Evolutionary conservation across 64 coral and sea anemone species (phyloP), one percentile per base, ranked within the genome.

Genomic region (Hydrozoanthus tunicans): DNA sequence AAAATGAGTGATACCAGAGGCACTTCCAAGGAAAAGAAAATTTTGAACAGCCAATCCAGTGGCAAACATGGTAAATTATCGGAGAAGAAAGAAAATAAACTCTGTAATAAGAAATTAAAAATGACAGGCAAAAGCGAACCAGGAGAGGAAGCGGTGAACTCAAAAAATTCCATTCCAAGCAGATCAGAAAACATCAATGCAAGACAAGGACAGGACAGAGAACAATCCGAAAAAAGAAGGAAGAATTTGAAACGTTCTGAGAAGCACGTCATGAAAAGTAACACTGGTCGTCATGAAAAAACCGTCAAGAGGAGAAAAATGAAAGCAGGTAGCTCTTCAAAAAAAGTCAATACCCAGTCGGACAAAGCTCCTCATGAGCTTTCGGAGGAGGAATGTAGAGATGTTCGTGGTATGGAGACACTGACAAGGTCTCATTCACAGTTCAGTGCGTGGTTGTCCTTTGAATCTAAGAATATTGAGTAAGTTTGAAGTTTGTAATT

Each of bases 361-460:
- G 84, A 74, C 9, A 54, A 86, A 59, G 66, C 53, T 7, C 67
- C 68, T 7, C 54, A 24, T 59, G 83, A 59, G 68, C 58, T 88
- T 5, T 74, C 84, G 69, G 69, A 59, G 23, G 84, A 88, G 9
- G 69, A 74, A 56, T 88, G 84, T 60, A 88, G 74, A 8, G 68
- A 75, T 43, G 84, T 88, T 0, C 54, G 43, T 32, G 84, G 84
- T 13, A 52, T 73, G 56, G 84, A 75, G 6, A 74, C 84, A 0
- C 54, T 88, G 9, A 73, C n/a, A 3, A 24, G 73, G 9, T 73
- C 84, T 14, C 84, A 73, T 43, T 27, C 70, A 73, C 69, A 88
- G 10, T 88, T 88, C 84, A 88, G 84, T 75, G 84, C 84, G 0
- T 88, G 84, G 84, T 25, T 88, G 5, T 88, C 84, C 11, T 88